These are phyloP conservation scores for Criorhina ranunculi DNA, from an alignment of 2,888 invertebrate genomes.

Conservation along the genomic window DNA sequence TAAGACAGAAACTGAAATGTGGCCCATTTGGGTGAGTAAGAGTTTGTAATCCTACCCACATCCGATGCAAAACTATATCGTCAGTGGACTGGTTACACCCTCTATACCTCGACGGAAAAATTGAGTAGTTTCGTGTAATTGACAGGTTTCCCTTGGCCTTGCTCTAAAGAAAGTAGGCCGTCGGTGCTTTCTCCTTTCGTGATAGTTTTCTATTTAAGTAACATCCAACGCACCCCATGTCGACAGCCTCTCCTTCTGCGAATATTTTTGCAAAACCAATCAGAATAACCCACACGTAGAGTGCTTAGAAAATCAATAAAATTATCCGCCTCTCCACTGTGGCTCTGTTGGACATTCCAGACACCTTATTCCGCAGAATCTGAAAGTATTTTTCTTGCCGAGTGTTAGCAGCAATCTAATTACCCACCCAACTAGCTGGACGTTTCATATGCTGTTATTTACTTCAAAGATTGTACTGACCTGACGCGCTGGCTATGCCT, in stretches of 20 bases:
- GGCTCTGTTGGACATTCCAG: not conserved
- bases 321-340: not conserved
- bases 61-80: too few species aligned
- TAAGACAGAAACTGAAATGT: too few species aligned
- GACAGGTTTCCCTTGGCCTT: too few species aligned
- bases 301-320: conserved; percentile 45
- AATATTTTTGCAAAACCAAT: not conserved
- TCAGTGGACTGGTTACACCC: too few species aligned
- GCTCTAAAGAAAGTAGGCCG: too few species aligned
- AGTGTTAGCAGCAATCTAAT: conserved; percentile 33
- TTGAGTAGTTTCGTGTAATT: too few species aligned
- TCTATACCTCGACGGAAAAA: too few species aligned
- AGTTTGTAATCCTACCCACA: too few species aligned
- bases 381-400: conserved; percentile 11
- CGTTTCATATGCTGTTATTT: conserved; percentile 42
- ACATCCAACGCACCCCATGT: not conserved
- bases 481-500: conserved; percentile 3
- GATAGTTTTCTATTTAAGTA: not conserved
- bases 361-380: not conserved
- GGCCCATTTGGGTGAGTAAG: too few species aligned
- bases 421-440: conserved; percentile 15
- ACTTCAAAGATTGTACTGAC: conserved; percentile 26
- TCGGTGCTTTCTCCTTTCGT: not conserved
- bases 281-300: not conserved
- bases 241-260: not conserved